Evolutionary conservation across 64 coral and sea anemone genomes (phyloP), one percentile per base, ranked within the genome.

Genomic region (Pocillopora damicornis): DNA sequence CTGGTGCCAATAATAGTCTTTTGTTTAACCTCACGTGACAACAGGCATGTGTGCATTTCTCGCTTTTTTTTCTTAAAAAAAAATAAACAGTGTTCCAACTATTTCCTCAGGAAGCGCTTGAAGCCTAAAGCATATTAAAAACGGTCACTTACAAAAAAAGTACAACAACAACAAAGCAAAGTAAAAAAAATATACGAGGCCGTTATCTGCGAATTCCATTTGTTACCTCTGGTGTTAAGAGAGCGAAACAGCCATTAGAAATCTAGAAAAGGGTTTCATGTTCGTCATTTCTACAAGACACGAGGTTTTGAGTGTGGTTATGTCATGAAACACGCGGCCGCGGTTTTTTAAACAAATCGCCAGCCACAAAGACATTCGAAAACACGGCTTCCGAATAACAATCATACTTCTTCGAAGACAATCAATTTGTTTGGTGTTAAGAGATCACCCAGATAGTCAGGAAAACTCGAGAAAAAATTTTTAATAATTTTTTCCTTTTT

Each of bases 311-410:
- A 73, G 81, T 85, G 67, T 65, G 63, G 81, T 73, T 51, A 51
- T 51, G 81, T 85, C 81, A 85, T 85, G 63, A 85, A 85, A 85
- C 65, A 85, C 72, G 63, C 64, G 38, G 81, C 58, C 81, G 63
- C 81, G 81, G 81, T 73, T 72, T 20, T 68, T 45, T 85, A 66
- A 77, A 85, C 81, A 37, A 58, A 58, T 68, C 45, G 42, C 37
- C 20, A 51, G 42, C 65, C n/a, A 85, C 59, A 62, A 85, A 67
- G 79, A 18, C 57, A 59, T 5, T 11, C 71, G n/a, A 85, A 85
- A 85, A 85, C 37, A 73, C 69, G 64, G 2, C 38, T 85, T 42
- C 17, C 59, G 79, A 67, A 83, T 4, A 81, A 64, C 17, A 85
- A 85, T 51, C 42, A 15, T 67, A 36, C 57, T 73, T 85, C 81